Evolutionary conservation across 2,797 vertebrate genomes (phyloP), one percentile per base, ranked within the genome.

Genomic region (Melanotaenia boesemani): DNA sequence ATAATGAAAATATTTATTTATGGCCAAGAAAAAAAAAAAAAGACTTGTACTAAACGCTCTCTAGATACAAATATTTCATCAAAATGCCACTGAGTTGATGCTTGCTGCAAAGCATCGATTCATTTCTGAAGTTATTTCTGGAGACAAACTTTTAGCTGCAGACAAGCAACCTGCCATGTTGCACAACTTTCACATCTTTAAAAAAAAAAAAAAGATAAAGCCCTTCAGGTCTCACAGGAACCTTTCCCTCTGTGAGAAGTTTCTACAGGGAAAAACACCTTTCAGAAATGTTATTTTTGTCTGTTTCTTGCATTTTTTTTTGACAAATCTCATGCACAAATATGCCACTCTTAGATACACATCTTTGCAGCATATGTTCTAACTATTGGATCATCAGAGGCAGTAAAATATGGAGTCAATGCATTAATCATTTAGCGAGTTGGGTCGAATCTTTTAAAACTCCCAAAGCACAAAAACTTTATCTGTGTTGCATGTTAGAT

Each of bases 181-280:
- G 66, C 72, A 67, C 72, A 63, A 55, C 70, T 59, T 78, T 82
- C 70, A 73, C 77, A 63, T 82, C 72, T 74, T 37, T 2, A 37
- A 37, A 12, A 37, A 37, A 37, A 37, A 69, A 69, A 20, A 67
- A 54, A 78, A 70, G 67, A 62, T 63, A 58, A 83, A 74, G 67
- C 3, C 13, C 77, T 46, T 2, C 0, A 1, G 41, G 73, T 67
- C 72, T 80, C 73, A 7, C 39, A 57, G 76, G 72, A 80, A 57
- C 24, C 20, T n/a, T 50, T 70, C 67, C 71, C 79, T 66, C 48
- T 59, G 7, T 54, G 72, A 79, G 56, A 70, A 2, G 30, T 36
- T 68, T 66, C 75, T 62, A 48, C 16, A 1, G 76, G 78, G 81
- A 76, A 74, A 80, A 50, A 24, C 60, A 56, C n/a, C 63, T 63